These are phyloP conservation scores for Cephus rjabovi DNA, from an alignment of 2,888 invertebrate species.

Conservation along the genomic window DNA sequence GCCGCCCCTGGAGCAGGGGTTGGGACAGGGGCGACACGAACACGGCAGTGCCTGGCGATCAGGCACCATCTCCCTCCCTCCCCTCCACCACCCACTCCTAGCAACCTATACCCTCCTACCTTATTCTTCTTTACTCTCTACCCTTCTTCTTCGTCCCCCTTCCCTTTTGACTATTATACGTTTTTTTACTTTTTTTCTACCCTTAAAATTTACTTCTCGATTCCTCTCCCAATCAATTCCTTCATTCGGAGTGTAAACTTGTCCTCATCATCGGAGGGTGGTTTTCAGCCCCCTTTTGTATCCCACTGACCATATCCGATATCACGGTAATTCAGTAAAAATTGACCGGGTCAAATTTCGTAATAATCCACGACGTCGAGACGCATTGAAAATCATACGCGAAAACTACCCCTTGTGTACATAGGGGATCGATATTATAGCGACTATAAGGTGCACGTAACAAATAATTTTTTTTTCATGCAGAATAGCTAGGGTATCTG, in stretches of 20 bases:
- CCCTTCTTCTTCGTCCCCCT: constrained; percentile 28
- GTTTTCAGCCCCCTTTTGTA: neutral
- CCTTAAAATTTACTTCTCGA: neutral
- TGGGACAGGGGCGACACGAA: constrained; percentile 55
- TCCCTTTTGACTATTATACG: constrained; percentile 29
- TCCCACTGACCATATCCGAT: neutral
- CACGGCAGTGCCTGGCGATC: constrained; percentile 60
- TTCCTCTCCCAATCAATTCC: neutral
- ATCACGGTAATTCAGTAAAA: neutral
- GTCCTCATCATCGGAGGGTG: neutral
- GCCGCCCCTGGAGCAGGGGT: constrained; percentile 36
- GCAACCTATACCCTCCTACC: constrained; percentile 12
- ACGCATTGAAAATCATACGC: too few species aligned
- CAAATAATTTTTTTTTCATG: neutral
- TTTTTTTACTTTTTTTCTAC: constrained; percentile 21
- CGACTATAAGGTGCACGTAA: neutral
- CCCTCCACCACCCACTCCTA: constrained; percentile 18
- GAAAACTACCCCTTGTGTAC: neutral
- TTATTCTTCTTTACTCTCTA: neutral
- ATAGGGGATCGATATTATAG: neutral
- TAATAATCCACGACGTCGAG: too few species aligned
- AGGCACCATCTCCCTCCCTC: constrained; percentile 35
- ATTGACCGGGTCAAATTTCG: neutral
- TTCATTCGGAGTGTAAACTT: neutral
- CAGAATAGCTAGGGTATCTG: neutral